Conservation (phyloP, 2,888 invertebrate species). For the Platycheirus albimanus region DNA sequence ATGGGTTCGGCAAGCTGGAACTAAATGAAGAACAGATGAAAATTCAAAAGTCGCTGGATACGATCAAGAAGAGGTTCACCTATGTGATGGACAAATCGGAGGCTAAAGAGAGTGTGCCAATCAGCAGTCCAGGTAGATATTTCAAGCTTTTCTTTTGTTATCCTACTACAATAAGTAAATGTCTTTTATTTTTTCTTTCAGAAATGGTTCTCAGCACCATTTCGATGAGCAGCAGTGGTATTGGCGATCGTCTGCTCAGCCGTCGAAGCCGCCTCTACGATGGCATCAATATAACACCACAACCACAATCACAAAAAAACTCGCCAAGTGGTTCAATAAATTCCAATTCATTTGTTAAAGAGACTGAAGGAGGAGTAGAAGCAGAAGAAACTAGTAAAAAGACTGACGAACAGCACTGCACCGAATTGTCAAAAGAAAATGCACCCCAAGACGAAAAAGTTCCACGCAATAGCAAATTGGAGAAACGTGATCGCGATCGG, state of each 20-base stretch:
- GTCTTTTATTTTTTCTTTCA: constrained; percentile 20
- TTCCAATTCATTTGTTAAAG: constrained; percentile 78
- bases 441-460: constrained; percentile 53
- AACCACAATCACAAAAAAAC: constrained; percentile 58
- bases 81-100: constrained; percentile 67
- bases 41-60: constrained; percentile 81
- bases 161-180: neutral
- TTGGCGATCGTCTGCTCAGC: constrained; percentile 80
- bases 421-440: constrained; percentile 75
- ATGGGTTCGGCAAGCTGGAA: constrained; percentile 79
- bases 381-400: constrained; percentile 51
- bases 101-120: constrained; percentile 45
- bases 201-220: constrained; percentile 61
- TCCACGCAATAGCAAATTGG: constrained; percentile 74
- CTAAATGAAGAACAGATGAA: constrained; percentile 80
- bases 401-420: constrained; percentile 73
- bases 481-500: constrained; percentile 81
- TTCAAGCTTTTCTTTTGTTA: neutral
- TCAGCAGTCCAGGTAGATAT: constrained; percentile 48
- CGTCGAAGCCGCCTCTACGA: constrained; percentile 82
- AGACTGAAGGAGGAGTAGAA: constrained; percentile 72
- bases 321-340: constrained; percentile 72
- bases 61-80: constrained; percentile 81
- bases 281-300: constrained; percentile 79
- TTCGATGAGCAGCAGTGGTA: constrained; percentile 71